phyloP scores from a whole-genome alignment of 2,888 invertebrate genomes.

The Drosophila eohydei region DNA sequence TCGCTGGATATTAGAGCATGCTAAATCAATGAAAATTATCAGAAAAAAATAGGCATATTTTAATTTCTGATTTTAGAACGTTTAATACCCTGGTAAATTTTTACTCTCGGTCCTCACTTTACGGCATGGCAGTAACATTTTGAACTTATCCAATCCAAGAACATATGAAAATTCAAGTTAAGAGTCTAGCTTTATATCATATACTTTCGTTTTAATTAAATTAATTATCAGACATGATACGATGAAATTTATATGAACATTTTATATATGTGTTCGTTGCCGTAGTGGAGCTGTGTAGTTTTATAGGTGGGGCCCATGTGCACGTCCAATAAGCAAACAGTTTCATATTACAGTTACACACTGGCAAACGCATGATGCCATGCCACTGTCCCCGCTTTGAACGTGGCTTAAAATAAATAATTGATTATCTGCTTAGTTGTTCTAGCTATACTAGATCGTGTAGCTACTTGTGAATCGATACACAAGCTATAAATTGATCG shows the following conservation, averaged over 20 bases:
- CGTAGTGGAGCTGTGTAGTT: too few species aligned
- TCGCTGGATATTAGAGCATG: background rate
- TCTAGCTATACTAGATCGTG: background rate
- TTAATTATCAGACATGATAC: too few species aligned
- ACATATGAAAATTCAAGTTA: background rate
- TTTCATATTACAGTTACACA: constrained; percentile 2
- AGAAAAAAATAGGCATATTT: too few species aligned
- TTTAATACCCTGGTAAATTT: background rate
- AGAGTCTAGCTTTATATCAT: background rate
- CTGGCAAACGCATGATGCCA: constrained; percentile 6
- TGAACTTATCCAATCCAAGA: background rate
- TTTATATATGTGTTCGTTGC: too few species aligned
- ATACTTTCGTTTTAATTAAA: background rate
- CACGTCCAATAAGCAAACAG: constrained; percentile 2
- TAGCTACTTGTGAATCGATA: background rate
- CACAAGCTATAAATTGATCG: background rate
- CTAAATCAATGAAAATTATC: background rate
- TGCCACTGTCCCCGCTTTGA: background rate
- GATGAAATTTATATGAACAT: background rate
- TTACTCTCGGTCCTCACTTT: background rate
- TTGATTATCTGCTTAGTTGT: background rate
- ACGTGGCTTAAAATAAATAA: background rate
- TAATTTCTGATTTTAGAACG: background rate
- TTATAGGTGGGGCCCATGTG: background rate
- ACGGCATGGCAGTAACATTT: background rate